Conservation (phyloP, 2,888 invertebrate genomes). For the Chrysodeixis includens region DNA sequence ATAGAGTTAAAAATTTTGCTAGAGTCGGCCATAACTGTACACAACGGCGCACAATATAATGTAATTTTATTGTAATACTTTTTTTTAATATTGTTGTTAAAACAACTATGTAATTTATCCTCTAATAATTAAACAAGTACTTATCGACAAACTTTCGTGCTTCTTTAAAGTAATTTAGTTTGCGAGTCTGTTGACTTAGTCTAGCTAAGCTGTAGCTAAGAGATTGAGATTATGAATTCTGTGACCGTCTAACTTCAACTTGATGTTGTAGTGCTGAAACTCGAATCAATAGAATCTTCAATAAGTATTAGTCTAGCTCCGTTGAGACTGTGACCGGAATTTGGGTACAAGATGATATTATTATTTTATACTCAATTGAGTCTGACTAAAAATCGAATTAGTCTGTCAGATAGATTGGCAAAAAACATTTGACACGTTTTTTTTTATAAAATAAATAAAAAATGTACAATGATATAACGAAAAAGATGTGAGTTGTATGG, state of each 20-base stretch:
- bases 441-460: too few species aligned
- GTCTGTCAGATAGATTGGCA: too few species aligned
- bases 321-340: not conserved
- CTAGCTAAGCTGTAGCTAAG: slow-evolving; percentile 27
- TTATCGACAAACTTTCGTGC: slow-evolving; percentile 10
- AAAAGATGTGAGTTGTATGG: too few species aligned
- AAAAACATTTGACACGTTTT: too few species aligned
- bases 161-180: slow-evolving; percentile 38
- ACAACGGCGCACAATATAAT: too few species aligned
- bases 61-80: too few species aligned
- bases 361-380: not conserved
- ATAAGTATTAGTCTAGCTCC: not conserved
- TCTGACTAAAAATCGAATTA: too few species aligned
- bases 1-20: too few species aligned
- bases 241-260: slow-evolving; percentile 19
- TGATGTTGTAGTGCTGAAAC: slow-evolving; percentile 17
- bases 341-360: not conserved
- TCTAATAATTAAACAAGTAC: not conserved
- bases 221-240: slow-evolving; percentile 29
- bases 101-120: too few species aligned
- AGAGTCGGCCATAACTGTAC: too few species aligned
- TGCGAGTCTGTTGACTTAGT: slow-evolving; percentile 28
- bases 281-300: slow-evolving; percentile 20
- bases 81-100: too few species aligned
- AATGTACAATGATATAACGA: too few species aligned